Percentiles rank a stretch among this genome's conserved stretches.
These are phyloP conservation scores for Caranx ignobilis DNA, from an alignment of 2,113 vertebrate species.

Conservation along the genomic window DNA sequence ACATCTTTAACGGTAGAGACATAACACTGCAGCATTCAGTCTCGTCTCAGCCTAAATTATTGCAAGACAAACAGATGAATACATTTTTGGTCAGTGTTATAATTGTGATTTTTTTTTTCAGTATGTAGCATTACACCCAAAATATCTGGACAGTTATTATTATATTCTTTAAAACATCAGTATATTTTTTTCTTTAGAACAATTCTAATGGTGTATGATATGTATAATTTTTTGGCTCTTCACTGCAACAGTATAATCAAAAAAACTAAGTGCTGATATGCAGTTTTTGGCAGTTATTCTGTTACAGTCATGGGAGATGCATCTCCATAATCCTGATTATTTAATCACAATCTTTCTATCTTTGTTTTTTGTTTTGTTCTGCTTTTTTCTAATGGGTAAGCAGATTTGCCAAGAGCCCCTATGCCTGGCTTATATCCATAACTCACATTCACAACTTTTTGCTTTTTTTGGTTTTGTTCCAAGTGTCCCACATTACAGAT, in stretches of 20 bases:
- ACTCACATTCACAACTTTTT: constrained; percentile 70
- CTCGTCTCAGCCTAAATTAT: neutral
- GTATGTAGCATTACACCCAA: neutral
- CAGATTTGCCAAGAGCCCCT: constrained; percentile 55
- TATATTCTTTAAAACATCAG: neutral
- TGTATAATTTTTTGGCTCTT: neutral
- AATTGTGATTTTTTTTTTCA: too few relatives aligned
- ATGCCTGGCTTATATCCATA: constrained; percentile 61
- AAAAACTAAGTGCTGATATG: neutral
- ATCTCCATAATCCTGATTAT: constrained; percentile 18
- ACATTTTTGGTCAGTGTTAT: neutral
- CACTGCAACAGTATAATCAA: neutral
- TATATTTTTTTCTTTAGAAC: too few relatives aligned
- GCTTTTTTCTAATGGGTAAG: constrained; percentile 13
- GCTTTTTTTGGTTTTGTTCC: constrained; percentile 53
- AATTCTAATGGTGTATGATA: too few relatives aligned
- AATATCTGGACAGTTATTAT: neutral
- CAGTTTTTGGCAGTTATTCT: constrained; percentile 10
- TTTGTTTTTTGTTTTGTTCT: constrained; percentile 7
- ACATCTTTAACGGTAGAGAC: neutral
- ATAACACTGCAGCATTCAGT: too few relatives aligned
- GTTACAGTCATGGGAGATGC: neutral
- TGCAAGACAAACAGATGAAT: neutral
- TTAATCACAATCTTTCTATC: constrained; percentile 16
- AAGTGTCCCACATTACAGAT: constrained; percentile 71